Percentiles rank a stretch among this genome's conserved stretches.
phyloP scores from a whole-genome alignment of 2,797 vertebrate species.

The Ibycter americanus region DNA sequence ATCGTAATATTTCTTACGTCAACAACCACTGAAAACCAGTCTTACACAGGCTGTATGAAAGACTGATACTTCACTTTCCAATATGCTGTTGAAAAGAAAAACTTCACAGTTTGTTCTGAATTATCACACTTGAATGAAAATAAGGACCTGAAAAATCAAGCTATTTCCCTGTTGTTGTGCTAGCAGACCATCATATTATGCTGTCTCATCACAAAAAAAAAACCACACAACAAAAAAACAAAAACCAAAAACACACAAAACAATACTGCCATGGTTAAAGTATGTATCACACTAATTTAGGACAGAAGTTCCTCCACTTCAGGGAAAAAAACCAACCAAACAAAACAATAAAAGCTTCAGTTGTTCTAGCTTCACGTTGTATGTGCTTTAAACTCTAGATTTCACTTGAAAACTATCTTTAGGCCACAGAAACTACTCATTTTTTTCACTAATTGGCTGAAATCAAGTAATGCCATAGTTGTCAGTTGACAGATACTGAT shows the following conservation, averaged over 20 bases:
- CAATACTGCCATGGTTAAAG: not conserved
- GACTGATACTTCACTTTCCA: not conserved
- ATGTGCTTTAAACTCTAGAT: not conserved
- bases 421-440: not conserved
- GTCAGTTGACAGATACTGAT: not conserved
- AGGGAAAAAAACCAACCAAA: accelerated
- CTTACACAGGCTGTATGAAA: not conserved
- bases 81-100: not conserved
- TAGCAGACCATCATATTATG: not conserved
- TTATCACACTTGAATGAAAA: not conserved
- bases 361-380: not conserved
- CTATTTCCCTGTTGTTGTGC: not conserved
- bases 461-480: not conserved
- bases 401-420: not conserved
- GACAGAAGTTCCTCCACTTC: not conserved
- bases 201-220: not conserved
- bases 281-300: not conserved
- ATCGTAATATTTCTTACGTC: not conserved
- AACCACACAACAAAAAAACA: not conserved
- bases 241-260: not conserved
- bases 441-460: not conserved
- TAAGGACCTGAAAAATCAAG: not conserved
- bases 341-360: not conserved
- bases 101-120: not conserved
- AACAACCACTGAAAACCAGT: not conserved